Evolutionary conservation across 2,797 vertebrate genomes (phyloP).

Genomic region (Sebastes oblongus): DNA sequence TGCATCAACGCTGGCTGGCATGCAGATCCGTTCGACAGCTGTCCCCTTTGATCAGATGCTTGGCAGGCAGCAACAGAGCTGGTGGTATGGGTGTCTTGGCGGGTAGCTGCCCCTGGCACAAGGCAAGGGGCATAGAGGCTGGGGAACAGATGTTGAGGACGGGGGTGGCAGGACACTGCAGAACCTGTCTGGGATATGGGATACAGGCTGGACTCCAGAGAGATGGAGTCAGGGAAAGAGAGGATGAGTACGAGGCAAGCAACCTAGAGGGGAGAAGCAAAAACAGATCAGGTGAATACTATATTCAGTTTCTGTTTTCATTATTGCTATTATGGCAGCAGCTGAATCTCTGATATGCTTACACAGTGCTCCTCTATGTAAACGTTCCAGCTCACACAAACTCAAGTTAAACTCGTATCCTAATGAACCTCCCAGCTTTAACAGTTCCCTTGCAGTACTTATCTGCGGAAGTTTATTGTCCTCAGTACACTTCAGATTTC

Average conservation of each 20-base stretch:
- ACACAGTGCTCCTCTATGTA: conserved; percentile 43
- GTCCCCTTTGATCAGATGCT: conserved; percentile 73
- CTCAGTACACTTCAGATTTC: conserved; percentile 39
- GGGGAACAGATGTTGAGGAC: conserved; percentile 69
- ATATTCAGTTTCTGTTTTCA: conserved; percentile 19
- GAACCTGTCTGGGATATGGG: conserved; percentile 22
- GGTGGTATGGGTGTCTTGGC: conserved; percentile 48
- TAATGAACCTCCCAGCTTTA: conserved; percentile 53
- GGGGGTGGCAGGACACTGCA: conserved; percentile 13
- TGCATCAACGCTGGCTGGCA: conserved; percentile 46
- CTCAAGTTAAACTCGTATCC: conserved; percentile 27
- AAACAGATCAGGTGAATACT: conserved; percentile 14
- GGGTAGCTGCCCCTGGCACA: conserved; percentile 49
- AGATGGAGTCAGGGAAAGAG: conserved; percentile 1
- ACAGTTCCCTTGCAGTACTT: conserved; percentile 52
- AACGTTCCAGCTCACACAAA: conserved; percentile 42
- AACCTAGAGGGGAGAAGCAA: conserved; percentile 24
- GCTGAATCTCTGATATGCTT: conserved; percentile 56
- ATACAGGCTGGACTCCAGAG: conserved; percentile 25
- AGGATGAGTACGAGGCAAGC: conserved; percentile 1
- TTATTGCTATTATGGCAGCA: conserved; percentile 46
- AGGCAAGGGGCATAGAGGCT: conserved; percentile 16
- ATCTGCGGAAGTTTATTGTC: conserved; percentile 57
- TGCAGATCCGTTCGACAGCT: conserved; percentile 59
- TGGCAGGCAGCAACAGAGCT: conserved; percentile 56